Conservation (phyloP, 1,140 invertebrate species). For the Oryctes rhinoceros region DNA sequence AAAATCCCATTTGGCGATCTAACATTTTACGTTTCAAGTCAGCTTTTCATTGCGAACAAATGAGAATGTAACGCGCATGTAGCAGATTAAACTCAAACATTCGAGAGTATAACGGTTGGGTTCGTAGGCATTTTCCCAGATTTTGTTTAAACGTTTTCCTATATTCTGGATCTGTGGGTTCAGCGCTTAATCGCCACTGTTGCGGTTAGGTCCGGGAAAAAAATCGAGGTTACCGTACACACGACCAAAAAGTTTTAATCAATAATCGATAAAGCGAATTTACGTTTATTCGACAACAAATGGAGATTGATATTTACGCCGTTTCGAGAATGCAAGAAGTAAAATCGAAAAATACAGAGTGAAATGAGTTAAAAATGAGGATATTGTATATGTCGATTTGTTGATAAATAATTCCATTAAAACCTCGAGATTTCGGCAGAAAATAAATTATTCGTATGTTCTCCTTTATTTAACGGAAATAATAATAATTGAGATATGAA, state of each 20-base stretch:
- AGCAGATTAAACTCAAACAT: background rate
- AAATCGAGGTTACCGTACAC: background rate
- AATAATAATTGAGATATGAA: too few species aligned
- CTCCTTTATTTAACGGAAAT: too few species aligned
- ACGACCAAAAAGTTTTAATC: background rate
- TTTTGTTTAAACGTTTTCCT: conserved; percentile 6
- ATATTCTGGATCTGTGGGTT: background rate
- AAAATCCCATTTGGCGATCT: background rate
- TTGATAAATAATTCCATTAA: too few species aligned
- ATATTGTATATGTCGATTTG: too few species aligned
- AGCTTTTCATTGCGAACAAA: background rate
- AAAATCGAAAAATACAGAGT: too few species aligned
- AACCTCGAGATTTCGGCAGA: too few species aligned
- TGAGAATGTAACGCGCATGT: background rate
- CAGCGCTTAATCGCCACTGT: background rate
- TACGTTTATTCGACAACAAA: background rate
- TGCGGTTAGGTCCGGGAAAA: background rate
- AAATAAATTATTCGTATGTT: too few species aligned
- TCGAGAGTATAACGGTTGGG: background rate
- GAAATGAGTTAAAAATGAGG: too few species aligned
- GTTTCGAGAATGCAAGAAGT: too few species aligned
- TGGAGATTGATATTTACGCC: too few species aligned
- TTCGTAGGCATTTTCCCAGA: background rate
- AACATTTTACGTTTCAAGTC: background rate
- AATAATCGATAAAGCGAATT: background rate